These are phyloP conservation scores for Chrosomus eos DNA, from an alignment of 2,797 vertebrate genomes.

Conservation along the genomic window DNA sequence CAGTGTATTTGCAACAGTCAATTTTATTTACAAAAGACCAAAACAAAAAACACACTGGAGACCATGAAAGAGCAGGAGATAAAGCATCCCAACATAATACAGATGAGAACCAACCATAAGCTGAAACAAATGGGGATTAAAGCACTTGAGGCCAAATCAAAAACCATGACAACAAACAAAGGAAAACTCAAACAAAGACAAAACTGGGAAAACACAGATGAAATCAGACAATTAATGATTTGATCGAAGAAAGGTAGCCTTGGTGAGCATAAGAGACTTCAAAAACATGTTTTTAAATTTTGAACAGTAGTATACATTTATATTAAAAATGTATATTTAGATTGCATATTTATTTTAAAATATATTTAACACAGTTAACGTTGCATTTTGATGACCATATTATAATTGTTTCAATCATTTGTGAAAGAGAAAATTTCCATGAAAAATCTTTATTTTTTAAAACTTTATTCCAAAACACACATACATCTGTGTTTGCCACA, in stretches of 20 bases:
- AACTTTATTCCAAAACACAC: constrained; percentile 40
- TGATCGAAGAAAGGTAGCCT: not conserved
- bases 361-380: not conserved
- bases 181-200: not conserved
- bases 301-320: not conserved
- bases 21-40: not conserved
- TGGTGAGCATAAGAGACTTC: too few species aligned
- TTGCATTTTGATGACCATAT: not conserved
- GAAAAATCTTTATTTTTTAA: constrained; percentile 14
- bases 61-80: not conserved
- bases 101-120: not conserved
- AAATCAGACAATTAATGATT: not conserved
- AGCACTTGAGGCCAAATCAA: not conserved
- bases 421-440: not conserved
- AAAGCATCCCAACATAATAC: not conserved
- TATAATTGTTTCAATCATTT: not conserved
- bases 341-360: not conserved
- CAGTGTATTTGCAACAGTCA: not conserved
- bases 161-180: not conserved
- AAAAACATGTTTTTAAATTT: not conserved
- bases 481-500: constrained; percentile 18
- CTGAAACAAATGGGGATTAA: not conserved
- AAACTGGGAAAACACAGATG: not conserved
- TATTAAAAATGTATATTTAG: not conserved
- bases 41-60: not conserved